These are phyloP conservation scores for Drosophila melanosoma DNA, from an alignment of 2,888 invertebrate genomes.

Conservation along the genomic window DNA sequence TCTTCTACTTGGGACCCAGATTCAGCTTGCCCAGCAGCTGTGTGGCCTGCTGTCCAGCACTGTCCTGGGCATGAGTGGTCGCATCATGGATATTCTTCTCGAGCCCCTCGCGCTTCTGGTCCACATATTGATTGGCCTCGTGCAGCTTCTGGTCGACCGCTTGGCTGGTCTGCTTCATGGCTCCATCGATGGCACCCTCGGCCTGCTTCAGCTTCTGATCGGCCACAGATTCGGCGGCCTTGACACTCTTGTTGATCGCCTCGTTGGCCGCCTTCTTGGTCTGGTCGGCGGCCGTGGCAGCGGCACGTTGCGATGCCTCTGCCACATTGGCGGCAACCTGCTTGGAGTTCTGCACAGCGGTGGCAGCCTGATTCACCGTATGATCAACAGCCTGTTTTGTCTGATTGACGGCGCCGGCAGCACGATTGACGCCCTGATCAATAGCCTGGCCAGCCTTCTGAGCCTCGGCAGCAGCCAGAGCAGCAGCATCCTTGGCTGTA, in stretches of 20 bases:
- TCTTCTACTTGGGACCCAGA: constrained; percentile 67
- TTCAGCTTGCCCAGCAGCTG: constrained; percentile 84
- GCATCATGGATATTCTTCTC: constrained; percentile 83
- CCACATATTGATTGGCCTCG: constrained; percentile 88
- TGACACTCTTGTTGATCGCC: constrained; percentile 85
- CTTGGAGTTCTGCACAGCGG: constrained; percentile 82
- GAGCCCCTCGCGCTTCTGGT: constrained; percentile 86
- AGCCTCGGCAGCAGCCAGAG: constrained; percentile 81
- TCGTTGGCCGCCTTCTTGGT: constrained; percentile 85
- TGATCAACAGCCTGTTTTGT: constrained; percentile 78
- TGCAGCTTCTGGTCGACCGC: constrained; percentile 88
- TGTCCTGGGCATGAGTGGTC: constrained; percentile 81
- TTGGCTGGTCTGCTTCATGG: constrained; percentile 86
- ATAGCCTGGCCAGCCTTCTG: constrained; percentile 83
- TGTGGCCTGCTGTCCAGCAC: constrained; percentile 81
- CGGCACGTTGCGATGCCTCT: constrained; percentile 83
- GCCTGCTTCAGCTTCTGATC: constrained; percentile 86
- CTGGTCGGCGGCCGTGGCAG: constrained; percentile 85
- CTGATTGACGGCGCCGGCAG: constrained; percentile 78
- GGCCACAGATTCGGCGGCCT: constrained; percentile 85
- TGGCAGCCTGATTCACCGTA: constrained; percentile 76
- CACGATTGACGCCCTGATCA: constrained; percentile 82
- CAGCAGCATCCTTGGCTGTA: constrained; percentile 84
- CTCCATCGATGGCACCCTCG: constrained; percentile 86
- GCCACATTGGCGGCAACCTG: constrained; percentile 83